Base-by-base conservation (phyloP, 2,888 invertebrate genomes). In the Steinernema carpocapsae region DNA sequence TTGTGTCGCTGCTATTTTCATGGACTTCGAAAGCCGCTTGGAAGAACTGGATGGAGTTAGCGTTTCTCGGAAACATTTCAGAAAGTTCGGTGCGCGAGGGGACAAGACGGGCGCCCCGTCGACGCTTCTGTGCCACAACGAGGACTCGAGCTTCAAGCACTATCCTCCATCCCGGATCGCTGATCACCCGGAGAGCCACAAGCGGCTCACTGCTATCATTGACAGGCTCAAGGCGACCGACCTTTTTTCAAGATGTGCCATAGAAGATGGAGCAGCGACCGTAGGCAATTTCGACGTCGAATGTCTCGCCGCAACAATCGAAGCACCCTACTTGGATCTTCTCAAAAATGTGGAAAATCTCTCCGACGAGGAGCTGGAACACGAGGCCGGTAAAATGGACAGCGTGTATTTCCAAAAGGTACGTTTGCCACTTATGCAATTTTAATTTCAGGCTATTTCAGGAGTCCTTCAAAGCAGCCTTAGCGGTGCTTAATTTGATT, bases 141-240 rank as follows among this genome's bases (percentile, higher is more conserved):
- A 64, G 3, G 7, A 12, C 10, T 26, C 64, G 1, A 64, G 37
- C 19, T 17, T 7, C 7, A 29, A 64, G 32, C 64, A 64, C 17
- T 29, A 32, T 32, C 64, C 64, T 64, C 64, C 64, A 17, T 17
- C 29, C 17, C 26, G 32, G 12, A 64, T 64, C 17, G 64, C 32
- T 32, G 64, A 64, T 17, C 64, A 64, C 26, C 64, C 64, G 32
- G 64, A 64, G 37, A 64, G 64, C 17, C 29, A 10, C 26, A 29
- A 64, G 14, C 26, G 64, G 19, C 1, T 64, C 6, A 12, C 10
- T 17, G 17, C 24, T 17, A 64, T 64, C 26, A 26, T 64, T 17
- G 10, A 12, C 29, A 29, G 64, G 19, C 37, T 64, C 17, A 64
- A 32, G 17, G 64, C 4, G 3, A 64, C 64, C n/a, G 17, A 37